Percentiles rank a stretch among this genome's conserved stretches.
Conservation (phyloP, 2,888 invertebrate genomes). For the Pyrgus malvae region DNA sequence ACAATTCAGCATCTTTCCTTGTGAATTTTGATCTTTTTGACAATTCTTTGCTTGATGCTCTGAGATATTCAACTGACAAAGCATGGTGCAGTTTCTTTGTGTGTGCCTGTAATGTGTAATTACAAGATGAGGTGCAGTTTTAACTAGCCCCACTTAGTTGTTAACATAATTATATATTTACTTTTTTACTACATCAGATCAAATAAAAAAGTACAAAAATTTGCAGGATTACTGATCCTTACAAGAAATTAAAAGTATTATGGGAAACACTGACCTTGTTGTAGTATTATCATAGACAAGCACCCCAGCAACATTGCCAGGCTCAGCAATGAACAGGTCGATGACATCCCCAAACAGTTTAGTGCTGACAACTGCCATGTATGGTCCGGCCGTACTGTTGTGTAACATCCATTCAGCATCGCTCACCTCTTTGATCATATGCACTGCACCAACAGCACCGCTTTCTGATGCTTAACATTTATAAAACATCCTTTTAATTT, state of each 20-base stretch:
- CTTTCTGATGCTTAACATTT: slow-evolving; percentile 83
- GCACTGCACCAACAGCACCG: slow-evolving; percentile 93
- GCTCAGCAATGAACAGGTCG: slow-evolving; percentile 74
- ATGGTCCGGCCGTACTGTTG: slow-evolving; percentile 89
- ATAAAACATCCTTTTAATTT: slow-evolving; percentile 2
- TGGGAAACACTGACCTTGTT: slow-evolving; percentile 45
- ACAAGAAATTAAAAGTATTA: not conserved
- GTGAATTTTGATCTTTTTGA: too few species aligned
- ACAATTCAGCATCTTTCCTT: too few species aligned
- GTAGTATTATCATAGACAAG: slow-evolving; percentile 81
- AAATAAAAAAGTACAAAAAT: too few species aligned
- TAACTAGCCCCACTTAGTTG: too few species aligned
- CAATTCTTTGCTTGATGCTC: too few species aligned
- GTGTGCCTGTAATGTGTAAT: too few species aligned
- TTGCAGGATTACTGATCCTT: too few species aligned
- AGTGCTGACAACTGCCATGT: slow-evolving; percentile 87
- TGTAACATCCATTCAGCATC: slow-evolving; percentile 88
- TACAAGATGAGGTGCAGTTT: too few species aligned
- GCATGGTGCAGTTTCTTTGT: too few species aligned
- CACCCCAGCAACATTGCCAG: slow-evolving; percentile 84
- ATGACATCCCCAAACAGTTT: slow-evolving; percentile 82
- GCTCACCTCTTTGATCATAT: slow-evolving; percentile 83
- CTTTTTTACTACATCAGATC: too few species aligned
- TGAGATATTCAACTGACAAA: too few species aligned
- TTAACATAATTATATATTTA: too few species aligned